Evolutionary conservation across 2,113 vertebrate genomes (phyloP), one percentile per base, ranked within the genome.

Genomic region (Pelecanoides urinatrix): DNA sequence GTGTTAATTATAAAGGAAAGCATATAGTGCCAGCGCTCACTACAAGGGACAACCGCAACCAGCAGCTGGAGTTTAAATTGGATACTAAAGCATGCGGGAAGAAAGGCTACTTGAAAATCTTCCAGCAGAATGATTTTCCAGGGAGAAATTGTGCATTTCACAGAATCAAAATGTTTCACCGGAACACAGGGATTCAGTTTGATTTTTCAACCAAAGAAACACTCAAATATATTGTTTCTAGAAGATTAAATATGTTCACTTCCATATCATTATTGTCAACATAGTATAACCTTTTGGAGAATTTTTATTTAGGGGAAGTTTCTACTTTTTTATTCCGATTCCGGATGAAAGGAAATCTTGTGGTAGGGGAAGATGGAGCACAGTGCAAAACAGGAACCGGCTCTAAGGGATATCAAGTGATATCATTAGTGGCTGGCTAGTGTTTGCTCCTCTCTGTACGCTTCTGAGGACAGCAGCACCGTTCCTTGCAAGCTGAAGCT

Each of bases 31-130:
- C 84, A 83, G 67, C 19, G 11, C 71, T 92, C 11, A 1, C 84
- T 93, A 47, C 47, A 68, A 86, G 63, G 61, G 71, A 88, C 70
- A 23, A 62, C 86, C 53, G 2, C 81, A 83, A 55, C 74, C 94
- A 91, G 87, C 95, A 97, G 89, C 95, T 96, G 93, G 80, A 96
- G 81, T 95, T 85, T 91, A 78, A 96, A 94, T 55, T 77, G 87
- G 84, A 71, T 88, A 65, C 84, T 83, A 42, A 79, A 80, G 84
- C 77, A 88, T 47, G 78, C 1, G 0, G 81, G 80, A 94, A 91
- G 66, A 94, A 94, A 89, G 63, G 63, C 86, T 63, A 53, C 77
- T 90, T 97, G 96, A 96, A 95, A 91, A 63, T 63, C 66, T 73
- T 93, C 84, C 84, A 95, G 75, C 18, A 75, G 42, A 91, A 95